Evolutionary conservation across 2,888 invertebrate species (phyloP).

Genomic region (Pristionchus arcanus): DNA sequence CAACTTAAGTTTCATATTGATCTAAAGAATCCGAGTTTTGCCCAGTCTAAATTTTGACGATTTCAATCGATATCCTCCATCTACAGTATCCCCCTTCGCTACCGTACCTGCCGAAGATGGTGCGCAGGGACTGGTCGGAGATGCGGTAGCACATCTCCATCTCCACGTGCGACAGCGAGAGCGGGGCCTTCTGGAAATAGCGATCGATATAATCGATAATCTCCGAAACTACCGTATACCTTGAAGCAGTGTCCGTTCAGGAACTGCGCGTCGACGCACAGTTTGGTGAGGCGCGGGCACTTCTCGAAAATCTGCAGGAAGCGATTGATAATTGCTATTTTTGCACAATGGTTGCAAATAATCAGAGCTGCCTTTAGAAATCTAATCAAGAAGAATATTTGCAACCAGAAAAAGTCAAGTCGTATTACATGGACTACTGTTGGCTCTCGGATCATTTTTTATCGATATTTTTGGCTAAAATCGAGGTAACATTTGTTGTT

Average conservation of each 20-base stretch:
- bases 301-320: constrained; percentile 64
- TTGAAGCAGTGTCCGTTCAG: constrained; percentile 69
- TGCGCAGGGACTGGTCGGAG: constrained; percentile 54
- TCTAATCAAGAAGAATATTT: no score
- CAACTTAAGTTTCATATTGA: no score
- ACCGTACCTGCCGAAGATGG: constrained; percentile 41
- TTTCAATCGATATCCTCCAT: not conserved
- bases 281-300: constrained; percentile 61
- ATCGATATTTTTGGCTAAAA: no score
- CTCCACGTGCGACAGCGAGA: constrained; percentile 59
- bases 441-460: no score
- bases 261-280: constrained; percentile 69
- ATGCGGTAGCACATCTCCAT: constrained; percentile 65
- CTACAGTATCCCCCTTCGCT: not conserved
- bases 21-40: no score
- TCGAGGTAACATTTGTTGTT: no score
- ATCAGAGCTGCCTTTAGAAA: no score
- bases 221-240: constrained; percentile 55
- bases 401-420: no score
- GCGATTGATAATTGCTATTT: not conserved
- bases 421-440: no score
- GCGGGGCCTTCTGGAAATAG: constrained; percentile 61
- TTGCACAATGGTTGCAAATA: no score
- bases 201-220: constrained; percentile 30
- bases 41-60: no score